Base-by-base conservation (phyloP, 2,797 vertebrate species). In the Typhlichthys subterraneus region DNA sequence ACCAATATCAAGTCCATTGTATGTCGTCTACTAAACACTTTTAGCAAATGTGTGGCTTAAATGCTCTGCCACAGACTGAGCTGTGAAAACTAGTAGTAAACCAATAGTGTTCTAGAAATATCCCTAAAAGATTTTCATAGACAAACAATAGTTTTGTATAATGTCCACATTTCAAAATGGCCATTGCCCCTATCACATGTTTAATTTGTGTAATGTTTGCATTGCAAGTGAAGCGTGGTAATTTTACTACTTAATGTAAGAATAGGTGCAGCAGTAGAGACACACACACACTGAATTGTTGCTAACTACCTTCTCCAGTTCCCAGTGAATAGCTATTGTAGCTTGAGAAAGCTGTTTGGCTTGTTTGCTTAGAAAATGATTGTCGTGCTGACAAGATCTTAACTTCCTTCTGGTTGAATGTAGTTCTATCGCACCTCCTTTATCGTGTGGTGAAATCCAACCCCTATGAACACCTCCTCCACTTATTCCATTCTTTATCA, bases 271-370 rank as follows among this genome's bases (percentile, higher is more conserved):
- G 54, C 52, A 29, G 3, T 45, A 55, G 14, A 6, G 59, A 65
- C 14, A 0, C 73, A 45, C 73, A 45, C 42, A 48, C 56, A 10
- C 29, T 45, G n/a, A 12, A 64, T 45, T 61, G 53, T 75, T 53
- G 17, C 63, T 17, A 12, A 45, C 45, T 45, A 48, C 23, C n/a
- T 42, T 57, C 64, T 65, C 53, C 17, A 54, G n/a, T 60, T 46
- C 29, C 33, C n/a, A 57, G 8, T 13, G 57, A 51, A 51, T 47
- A 64, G 31, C 52, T 59, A 29, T 55, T 74, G 14, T 61, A 64
- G 51, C 49, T 67, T 57, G 60, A 61, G 61, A 68, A 52, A 78
- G 75, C 75, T 70, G 77, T 58, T 45, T 9, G 84, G 63, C 81
- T 60, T 14, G 85, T 89, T 87, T 73, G 45, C 54, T 47, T 51